Evolutionary conservation across 2,797 vertebrate genomes (phyloP), one percentile per base, ranked within the genome.

Genomic region (Miichthys miiuy): DNA sequence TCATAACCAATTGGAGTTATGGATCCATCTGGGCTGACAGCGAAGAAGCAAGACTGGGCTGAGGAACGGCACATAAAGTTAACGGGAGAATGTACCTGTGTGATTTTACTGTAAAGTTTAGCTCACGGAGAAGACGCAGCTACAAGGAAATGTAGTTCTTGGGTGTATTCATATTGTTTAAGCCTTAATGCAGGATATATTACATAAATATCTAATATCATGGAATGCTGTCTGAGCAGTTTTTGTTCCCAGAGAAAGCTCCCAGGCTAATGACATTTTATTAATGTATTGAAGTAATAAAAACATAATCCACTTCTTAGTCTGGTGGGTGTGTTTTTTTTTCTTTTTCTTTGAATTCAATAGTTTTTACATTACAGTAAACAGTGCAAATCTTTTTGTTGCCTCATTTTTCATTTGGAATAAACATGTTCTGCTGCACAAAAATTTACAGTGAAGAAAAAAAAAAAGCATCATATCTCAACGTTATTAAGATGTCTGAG

Each of bases 121-220:
- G 20, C 50, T 65, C 51, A 52, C 42, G 55, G 4, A 41, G 21
- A 55, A 58, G 25, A 58, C 21, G 27, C 30, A 48, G n/a, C 71
- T 68, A 48, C 5, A 51, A 62, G 42, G 1, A 70, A 73, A 77
- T 80, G 21, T 71, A 82, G 63, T 70, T 74, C 42, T 48, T 50
- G 18, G 58, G 63, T 77, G 47, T 25, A 48, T 85, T 78, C 41
- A 55, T 48, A 82, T 63, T 74, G 81, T 82, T 78, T 81, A 82
- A 77, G 71, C 38, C 68, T 72, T 68, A 72, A 86, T 82, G 77
- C 62, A 81, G 55, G 34, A 85, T 82, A 78, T 82, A 86, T 85
- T 81, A 74, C 66, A 92, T 89, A 83, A 88, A 92, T 90, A 90
- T 90, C 84, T 90, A 92, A 92, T 91, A 89, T 82, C 79, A 77